phyloP scores from a whole-genome alignment of 2,888 invertebrate genomes.

The Megalurothrips usitatus region DNA sequence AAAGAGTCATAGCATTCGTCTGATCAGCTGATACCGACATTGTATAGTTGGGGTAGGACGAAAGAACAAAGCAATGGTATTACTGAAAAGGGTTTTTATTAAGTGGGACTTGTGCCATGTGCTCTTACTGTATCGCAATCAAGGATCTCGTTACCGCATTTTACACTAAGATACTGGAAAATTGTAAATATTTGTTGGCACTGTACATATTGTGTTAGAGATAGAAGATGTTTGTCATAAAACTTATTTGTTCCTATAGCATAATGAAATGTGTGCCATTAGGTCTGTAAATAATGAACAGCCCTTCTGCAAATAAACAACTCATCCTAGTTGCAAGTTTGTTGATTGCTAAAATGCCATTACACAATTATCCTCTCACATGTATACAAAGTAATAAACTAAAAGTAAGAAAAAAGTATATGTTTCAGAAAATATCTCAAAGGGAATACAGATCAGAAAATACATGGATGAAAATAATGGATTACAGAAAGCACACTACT shows the following conservation, averaged over 20 bases:
- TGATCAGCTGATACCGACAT: neutral
- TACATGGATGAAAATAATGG: no score
- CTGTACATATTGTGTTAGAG: neutral
- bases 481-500: no score
- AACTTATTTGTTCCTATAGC: conserved; percentile 26
- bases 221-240: neutral
- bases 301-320: conserved; percentile 2
- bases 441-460: neutral
- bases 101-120: neutral
- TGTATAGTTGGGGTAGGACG: neutral
- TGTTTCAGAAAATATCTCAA: no score
- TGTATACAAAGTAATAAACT: neutral
- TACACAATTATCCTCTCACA: neutral
- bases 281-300: conserved; percentile 12
- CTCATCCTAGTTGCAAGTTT: neutral
- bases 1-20: neutral
- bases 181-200: conserved; percentile 4
- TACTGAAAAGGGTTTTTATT: neutral
- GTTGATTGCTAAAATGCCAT: neutral
- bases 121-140: conserved; percentile 13
- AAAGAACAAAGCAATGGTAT: neutral
- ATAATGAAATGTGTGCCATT: conserved; percentile 11
- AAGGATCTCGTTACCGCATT: conserved; percentile 20
- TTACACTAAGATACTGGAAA: neutral
- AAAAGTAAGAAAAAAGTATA: no score